These are phyloP conservation scores for Clangula hyemalis DNA, from an alignment of 2,797 vertebrate species.

Conservation along the genomic window DNA sequence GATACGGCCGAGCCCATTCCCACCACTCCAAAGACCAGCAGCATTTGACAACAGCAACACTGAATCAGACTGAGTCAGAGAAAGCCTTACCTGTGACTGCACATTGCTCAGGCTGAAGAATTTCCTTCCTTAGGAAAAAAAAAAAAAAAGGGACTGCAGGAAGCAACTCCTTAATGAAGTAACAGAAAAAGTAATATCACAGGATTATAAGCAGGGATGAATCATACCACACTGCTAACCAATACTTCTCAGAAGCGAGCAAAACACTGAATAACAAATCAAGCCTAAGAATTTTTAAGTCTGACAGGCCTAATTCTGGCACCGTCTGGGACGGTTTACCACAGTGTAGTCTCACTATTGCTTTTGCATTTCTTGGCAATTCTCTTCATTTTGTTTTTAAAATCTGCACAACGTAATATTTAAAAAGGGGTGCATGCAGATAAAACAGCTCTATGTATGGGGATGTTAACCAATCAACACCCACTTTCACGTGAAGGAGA, in stretches of 20 bases:
- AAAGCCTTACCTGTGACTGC: not conserved
- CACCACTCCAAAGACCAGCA: not conserved
- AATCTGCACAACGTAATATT: not conserved
- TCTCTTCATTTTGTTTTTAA: not conserved
- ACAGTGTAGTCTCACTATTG: not conserved
- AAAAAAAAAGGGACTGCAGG: not conserved
- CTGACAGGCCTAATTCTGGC: not conserved
- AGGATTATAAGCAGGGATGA: not conserved
- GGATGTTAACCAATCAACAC: not conserved
- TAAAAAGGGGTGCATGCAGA: not conserved
- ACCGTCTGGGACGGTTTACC: not conserved
- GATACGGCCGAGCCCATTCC: not conserved
- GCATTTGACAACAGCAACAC: not conserved
- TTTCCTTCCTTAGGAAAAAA: not conserved
- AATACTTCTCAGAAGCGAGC: not conserved
- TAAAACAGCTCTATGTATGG: fast-evolving
- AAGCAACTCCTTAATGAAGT: not conserved
- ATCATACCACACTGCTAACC: not conserved
- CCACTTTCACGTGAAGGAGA: not conserved
- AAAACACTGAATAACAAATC: not conserved
- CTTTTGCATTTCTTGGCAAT: not conserved
- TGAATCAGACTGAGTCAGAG: not conserved
- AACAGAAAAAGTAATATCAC: not conserved
- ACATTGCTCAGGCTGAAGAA: not conserved
- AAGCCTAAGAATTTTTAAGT: not conserved